These are phyloP conservation scores for Caiman crocodilus DNA, from an alignment of 2,797 vertebrate species.

Conservation along the genomic window DNA sequence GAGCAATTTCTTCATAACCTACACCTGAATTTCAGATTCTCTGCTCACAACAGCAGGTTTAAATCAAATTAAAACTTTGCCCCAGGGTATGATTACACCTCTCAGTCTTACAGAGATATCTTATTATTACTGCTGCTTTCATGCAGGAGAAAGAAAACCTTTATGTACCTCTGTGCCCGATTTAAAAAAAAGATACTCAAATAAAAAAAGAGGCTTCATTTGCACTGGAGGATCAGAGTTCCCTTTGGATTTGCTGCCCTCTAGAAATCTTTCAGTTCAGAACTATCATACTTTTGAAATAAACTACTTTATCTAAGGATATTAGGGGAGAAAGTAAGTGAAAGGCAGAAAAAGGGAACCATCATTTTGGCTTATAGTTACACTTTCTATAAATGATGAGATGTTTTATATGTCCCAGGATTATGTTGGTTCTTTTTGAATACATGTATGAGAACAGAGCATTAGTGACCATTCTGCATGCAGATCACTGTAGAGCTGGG, in stretches of 20 bases:
- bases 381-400: constrained; percentile 4
- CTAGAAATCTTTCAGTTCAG: constrained; percentile 70
- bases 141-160: neutral
- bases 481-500: neutral
- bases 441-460: neutral
- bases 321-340: neutral
- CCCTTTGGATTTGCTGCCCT: constrained; percentile 71
- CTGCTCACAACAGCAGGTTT: constrained; percentile 2
- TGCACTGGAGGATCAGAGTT: constrained; percentile 62
- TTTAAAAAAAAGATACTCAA: constrained; percentile 44
- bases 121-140: constrained; percentile 34
- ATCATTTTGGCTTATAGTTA: neutral
- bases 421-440: neutral
- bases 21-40: constrained; percentile 45
- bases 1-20: constrained; percentile 24
- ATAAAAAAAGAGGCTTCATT: constrained; percentile 51
- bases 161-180: constrained; percentile 42
- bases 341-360: neutral
- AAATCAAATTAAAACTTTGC: constrained; percentile 43
- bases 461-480: neutral
- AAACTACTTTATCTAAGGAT: constrained; percentile 40
- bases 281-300: constrained; percentile 53
- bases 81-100: constrained; percentile 2
- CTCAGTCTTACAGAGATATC: neutral
- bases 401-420: neutral